Conservation (phyloP, 2,113 vertebrate genomes). For the Gorsachius goisagi region DNA sequence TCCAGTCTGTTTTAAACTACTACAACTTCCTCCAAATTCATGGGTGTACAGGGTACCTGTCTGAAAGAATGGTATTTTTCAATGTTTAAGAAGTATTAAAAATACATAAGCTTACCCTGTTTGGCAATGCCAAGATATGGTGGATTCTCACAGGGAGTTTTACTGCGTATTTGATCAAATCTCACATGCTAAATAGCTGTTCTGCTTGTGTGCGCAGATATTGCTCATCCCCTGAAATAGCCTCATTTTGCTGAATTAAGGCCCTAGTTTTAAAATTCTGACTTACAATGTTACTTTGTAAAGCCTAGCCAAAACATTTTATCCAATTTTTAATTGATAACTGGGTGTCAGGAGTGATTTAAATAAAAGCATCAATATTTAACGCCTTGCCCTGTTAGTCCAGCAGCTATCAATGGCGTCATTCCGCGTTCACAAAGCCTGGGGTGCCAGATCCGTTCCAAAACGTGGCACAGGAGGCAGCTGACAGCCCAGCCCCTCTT, state of each 20-base stretch:
- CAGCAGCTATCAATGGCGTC: not conserved
- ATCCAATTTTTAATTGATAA: not conserved
- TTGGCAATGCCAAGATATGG: not conserved
- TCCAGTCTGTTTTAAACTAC: conserved; percentile 66
- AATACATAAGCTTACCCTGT: not conserved
- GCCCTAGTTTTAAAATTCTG: not conserved
- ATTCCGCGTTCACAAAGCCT: not conserved
- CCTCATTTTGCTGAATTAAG: not conserved
- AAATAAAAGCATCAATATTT: not conserved
- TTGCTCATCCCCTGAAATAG: not conserved
- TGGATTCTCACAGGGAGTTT: not conserved
- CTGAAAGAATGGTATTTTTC: not conserved
- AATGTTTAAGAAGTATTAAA: not conserved
- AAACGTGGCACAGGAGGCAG: not conserved
- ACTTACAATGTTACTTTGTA: not conserved
- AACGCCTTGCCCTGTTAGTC: not conserved
- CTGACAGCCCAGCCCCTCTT: not conserved
- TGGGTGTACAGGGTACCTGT: not conserved
- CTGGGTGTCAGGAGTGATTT: not conserved
- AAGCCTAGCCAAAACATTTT: not conserved
- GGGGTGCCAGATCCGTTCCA: not conserved
- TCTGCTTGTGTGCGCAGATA: not conserved
- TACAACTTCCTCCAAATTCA: not conserved
- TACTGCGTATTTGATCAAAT: not conserved
- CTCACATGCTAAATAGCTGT: not conserved